phyloP scores from a whole-genome alignment of 2,113 vertebrate species.

The Lamprotornis superbus region DNA sequence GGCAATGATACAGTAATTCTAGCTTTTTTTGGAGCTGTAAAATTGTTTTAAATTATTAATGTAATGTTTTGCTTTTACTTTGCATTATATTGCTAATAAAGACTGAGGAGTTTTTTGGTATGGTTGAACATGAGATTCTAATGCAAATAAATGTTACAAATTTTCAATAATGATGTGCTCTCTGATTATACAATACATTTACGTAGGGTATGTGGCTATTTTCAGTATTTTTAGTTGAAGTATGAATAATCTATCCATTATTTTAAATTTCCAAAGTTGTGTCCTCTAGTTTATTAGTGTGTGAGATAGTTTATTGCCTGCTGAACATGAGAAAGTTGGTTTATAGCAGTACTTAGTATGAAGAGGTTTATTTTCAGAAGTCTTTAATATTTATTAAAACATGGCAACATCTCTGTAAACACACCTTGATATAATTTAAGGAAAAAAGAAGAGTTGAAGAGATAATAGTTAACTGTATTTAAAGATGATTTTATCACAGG shows the following conservation, averaged over 20 bases:
- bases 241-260: not conserved
- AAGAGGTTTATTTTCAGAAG: not conserved
- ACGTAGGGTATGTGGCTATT: accelerated
- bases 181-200: not conserved
- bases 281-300: not conserved
- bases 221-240: not conserved
- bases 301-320: not conserved
- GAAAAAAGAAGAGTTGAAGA: not conserved
- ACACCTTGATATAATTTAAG: not conserved
- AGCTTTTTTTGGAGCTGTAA: not conserved
- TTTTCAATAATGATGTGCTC: not conserved
- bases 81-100: not conserved
- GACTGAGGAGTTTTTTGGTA: accelerated
- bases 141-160: not conserved
- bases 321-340: not conserved
- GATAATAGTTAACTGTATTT: not conserved
- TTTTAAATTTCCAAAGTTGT: not conserved
- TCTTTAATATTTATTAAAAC: not conserved
- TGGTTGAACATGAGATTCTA: not conserved
- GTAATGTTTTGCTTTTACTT: not conserved
- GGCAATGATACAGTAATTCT: not conserved
- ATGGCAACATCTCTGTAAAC: not conserved
- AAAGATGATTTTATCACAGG: not conserved
- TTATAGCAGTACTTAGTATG: not conserved
- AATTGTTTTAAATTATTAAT: not conserved